phyloP scores from a whole-genome alignment of 2,113 vertebrate genomes.

The Oplegnathus fasciatus region DNA sequence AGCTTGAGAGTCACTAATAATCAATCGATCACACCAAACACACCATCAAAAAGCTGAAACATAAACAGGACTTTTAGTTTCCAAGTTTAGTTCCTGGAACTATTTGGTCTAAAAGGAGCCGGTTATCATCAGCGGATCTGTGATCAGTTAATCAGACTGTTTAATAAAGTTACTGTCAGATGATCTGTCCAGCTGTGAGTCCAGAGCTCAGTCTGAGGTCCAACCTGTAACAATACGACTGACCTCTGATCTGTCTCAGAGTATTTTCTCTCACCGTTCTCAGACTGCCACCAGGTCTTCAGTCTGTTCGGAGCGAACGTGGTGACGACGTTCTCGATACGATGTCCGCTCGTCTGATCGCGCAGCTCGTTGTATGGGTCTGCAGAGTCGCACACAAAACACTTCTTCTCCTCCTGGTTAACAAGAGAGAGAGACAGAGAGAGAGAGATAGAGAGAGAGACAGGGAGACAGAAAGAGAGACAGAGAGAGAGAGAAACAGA shows the following conservation, averaged over 20 bases:
- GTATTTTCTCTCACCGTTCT: constrained; percentile 89
- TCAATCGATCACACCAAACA: no score
- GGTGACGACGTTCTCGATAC: constrained; percentile 95
- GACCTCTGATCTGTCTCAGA: constrained; percentile 6
- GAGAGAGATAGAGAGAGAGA: neutral
- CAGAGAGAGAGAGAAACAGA: no score
- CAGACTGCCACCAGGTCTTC: constrained; percentile 99
- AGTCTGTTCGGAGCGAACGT: constrained; percentile 94
- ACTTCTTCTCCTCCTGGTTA: constrained; percentile 96
- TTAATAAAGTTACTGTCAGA: neutral
- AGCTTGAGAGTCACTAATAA: constrained; percentile 9
- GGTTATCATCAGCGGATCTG: neutral
- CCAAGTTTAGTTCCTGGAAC: neutral
- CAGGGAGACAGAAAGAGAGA: neutral
- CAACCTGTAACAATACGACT: no score
- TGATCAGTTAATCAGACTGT: neutral
- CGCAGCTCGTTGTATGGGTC: constrained; percentile 83
- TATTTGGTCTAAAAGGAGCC: neutral
- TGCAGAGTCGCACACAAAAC: constrained; percentile 92
- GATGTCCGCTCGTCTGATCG: constrained; percentile 88
- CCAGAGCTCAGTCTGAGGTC: neutral
- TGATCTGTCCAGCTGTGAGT: neutral
- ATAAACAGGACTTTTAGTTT: neutral
- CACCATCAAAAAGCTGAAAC: neutral
- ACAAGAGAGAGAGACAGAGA: neutral